Conservation (phyloP, 2,113 vertebrate genomes). For the Phycodurus eques region DNA sequence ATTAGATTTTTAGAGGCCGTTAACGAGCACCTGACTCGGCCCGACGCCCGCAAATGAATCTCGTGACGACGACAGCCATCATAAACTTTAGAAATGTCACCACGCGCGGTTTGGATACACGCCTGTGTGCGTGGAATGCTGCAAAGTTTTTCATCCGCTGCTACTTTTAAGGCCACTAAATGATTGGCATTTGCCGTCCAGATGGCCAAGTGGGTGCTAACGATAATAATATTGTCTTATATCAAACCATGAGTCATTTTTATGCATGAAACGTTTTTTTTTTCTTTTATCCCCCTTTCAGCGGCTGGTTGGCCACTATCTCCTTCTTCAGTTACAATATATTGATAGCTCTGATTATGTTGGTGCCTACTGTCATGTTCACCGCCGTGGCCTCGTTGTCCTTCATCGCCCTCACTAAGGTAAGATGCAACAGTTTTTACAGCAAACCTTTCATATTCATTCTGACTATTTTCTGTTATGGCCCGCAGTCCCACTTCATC, state of each 20-base stretch:
- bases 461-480: neutral
- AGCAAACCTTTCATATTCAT: neutral
- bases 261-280: neutral
- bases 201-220: constrained; percentile 27
- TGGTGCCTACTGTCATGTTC: constrained; percentile 93
- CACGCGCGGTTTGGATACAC: constrained; percentile 31
- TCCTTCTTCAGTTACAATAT: constrained; percentile 91
- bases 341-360: constrained; percentile 88
- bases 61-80: constrained; percentile 48
- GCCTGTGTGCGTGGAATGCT: constrained; percentile 23
- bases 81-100: constrained; percentile 66
- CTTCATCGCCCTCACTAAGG: constrained; percentile 92
- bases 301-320: constrained; percentile 93
- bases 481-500: neutral
- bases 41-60: constrained; percentile 56
- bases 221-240: constrained; percentile 7
- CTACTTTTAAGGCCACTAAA: constrained; percentile 31
- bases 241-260: constrained; percentile 3
- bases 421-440: constrained; percentile 50
- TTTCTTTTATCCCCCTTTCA: constrained; percentile 55
- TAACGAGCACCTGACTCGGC: constrained; percentile 50
- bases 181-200: constrained; percentile 39
- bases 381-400: constrained; percentile 85
- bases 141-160: constrained; percentile 38
- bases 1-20: constrained; percentile 60